phyloP scores from a whole-genome alignment of 2,888 invertebrate species.

The Diachrysia chrysitis region DNA sequence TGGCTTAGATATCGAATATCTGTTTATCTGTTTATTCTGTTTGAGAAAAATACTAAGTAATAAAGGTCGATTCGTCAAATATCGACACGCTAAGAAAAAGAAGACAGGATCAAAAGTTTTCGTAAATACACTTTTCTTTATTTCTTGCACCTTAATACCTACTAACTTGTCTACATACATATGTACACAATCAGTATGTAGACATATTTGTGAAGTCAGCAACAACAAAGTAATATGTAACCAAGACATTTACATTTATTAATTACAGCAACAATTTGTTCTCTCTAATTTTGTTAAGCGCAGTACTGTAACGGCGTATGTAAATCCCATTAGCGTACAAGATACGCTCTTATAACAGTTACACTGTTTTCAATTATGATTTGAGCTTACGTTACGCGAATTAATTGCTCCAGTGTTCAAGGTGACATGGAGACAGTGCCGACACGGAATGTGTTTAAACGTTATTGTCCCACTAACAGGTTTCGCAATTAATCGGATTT shows the following conservation, averaged over 20 bases:
- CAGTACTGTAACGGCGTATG: constrained; percentile 34
- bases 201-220: constrained; percentile 20
- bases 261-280: constrained; percentile 46
- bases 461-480: constrained; percentile 79
- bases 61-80: no score
- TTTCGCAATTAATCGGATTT: constrained; percentile 82
- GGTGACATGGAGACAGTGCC: constrained; percentile 66
- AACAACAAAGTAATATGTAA: constrained; percentile 24
- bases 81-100: no score
- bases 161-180: neutral
- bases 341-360: constrained; percentile 35
- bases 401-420: constrained; percentile 69
- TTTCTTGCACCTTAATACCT: constrained; percentile 4
- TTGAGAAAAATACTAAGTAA: no score
- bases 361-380: constrained; percentile 68
- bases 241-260: constrained; percentile 50
- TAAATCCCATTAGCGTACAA: constrained; percentile 31
- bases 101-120: no score
- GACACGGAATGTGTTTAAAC: constrained; percentile 78
- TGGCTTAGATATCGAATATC: no score
- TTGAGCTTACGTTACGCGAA: constrained; percentile 62
- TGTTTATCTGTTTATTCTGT: no score
- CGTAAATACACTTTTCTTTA: neutral
- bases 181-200: neutral
- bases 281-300: constrained; percentile 25